A percentile compares a stretch with the other conserved stretches of the same genome.
These are phyloP conservation scores for Perodicticus potto DNA, from an alignment of 2,797 vertebrate species.

Conservation along the genomic window DNA sequence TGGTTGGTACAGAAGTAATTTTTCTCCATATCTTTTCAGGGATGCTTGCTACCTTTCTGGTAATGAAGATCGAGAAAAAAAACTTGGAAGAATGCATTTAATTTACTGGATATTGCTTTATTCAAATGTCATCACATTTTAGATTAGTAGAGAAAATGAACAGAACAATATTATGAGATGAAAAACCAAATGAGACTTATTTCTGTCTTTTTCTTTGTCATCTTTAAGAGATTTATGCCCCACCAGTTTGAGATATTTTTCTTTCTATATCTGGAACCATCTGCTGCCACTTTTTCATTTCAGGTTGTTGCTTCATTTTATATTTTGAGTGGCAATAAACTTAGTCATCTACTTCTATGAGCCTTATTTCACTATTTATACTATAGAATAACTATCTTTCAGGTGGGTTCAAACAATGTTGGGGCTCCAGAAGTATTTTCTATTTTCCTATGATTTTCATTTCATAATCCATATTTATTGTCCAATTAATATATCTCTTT, in stretches of 20 bases:
- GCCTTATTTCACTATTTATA: neutral
- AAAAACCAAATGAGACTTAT: constrained; percentile 41
- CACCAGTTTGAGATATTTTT: constrained; percentile 55
- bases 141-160: constrained; percentile 55
- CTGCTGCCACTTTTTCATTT: constrained; percentile 45
- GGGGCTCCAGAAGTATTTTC: constrained; percentile 4
- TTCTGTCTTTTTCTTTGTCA: constrained; percentile 18
- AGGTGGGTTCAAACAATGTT: neutral
- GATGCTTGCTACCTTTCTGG: constrained; percentile 14
- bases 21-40: constrained; percentile 55
- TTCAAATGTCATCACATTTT: constrained; percentile 43
- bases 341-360: neutral
- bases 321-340: constrained; percentile 35
- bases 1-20: constrained; percentile 50
- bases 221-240: constrained; percentile 60
- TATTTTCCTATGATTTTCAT: neutral
- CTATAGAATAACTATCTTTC: neutral
- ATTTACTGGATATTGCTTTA: constrained; percentile 1
- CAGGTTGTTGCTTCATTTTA: constrained; percentile 42
- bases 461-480: neutral
- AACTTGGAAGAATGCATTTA: neutral
- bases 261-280: constrained; percentile 23
- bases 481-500: neutral
- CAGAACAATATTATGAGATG: constrained; percentile 59
- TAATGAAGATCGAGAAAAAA: constrained; percentile 57